phyloP scores from a whole-genome alignment of 2,888 invertebrate genomes.

The Platycheirus albimanus region DNA sequence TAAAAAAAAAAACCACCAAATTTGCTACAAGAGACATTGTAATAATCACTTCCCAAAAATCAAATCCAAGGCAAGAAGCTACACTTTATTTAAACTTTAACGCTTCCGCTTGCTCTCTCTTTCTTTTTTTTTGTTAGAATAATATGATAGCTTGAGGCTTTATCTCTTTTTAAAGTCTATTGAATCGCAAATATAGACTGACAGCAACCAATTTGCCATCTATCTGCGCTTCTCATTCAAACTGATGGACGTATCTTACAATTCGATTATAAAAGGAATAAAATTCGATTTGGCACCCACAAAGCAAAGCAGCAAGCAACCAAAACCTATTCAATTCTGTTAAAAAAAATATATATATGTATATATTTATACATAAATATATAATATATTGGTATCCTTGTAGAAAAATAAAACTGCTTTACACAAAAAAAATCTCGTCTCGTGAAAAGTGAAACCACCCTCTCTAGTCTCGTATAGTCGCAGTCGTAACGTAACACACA shows the following conservation, averaged over 20 bases:
- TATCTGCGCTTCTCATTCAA: conserved; percentile 66
- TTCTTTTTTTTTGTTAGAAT: too few species aligned
- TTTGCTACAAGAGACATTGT: too few species aligned
- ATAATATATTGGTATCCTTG: conserved; percentile 19
- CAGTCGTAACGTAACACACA: conserved; percentile 21
- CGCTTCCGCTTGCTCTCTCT: neutral
- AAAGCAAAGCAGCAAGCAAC: conserved; percentile 37
- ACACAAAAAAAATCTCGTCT: conserved; percentile 25
- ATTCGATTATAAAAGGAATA: conserved; percentile 67
- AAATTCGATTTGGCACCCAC: conserved; percentile 71
- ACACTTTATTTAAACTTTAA: neutral
- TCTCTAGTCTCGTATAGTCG: neutral
- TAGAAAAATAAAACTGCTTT: conserved; percentile 25
- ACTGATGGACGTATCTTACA: conserved; percentile 68
- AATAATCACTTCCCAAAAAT: too few species aligned
- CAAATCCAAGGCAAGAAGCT: too few species aligned
- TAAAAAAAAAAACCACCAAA: too few species aligned
- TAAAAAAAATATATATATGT: neutral
- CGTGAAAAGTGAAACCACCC: conserved; percentile 39
- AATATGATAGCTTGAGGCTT: conserved; percentile 3
- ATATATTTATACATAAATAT: neutral
- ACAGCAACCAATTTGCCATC: conserved; percentile 70
- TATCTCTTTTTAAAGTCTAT: conserved; percentile 49
- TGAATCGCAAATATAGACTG: conserved; percentile 64
- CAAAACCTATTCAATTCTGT: conserved; percentile 24